Evolutionary conservation across 2,888 invertebrate genomes (phyloP).

Genomic region (Watsonalla binaria): DNA sequence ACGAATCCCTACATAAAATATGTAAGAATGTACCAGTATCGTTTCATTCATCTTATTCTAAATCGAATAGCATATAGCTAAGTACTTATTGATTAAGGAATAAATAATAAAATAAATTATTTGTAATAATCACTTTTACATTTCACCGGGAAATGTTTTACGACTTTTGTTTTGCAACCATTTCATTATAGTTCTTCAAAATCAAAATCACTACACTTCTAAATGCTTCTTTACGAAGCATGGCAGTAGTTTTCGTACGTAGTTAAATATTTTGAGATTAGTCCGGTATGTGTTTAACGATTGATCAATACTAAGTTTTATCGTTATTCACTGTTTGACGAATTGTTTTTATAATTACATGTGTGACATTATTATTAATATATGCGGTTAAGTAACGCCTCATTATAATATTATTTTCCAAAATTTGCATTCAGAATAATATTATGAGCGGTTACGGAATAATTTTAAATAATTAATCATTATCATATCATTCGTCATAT

Average conservation of each 20-base stretch:
- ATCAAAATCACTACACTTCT: not conserved
- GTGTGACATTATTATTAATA: too few species aligned
- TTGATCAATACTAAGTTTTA: too few species aligned
- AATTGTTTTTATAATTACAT: too few species aligned
- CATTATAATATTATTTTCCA: not conserved
- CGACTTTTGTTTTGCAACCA: slow-evolving; percentile 2
- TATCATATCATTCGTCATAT: not conserved
- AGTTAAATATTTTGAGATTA: too few species aligned
- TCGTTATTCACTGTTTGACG: too few species aligned
- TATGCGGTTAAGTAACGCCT: too few species aligned
- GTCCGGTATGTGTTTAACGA: too few species aligned
- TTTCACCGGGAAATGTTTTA: slow-evolving; percentile 28
- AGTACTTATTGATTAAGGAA: not conserved
- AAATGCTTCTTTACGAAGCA: not conserved
- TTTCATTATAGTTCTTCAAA: not conserved
- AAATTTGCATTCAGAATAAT: not conserved
- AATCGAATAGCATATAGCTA: not conserved
- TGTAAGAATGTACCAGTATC: too few species aligned
- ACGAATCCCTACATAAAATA: not conserved
- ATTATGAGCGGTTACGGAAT: not conserved
- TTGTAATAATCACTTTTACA: slow-evolving; percentile 27
- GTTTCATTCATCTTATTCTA: too few species aligned
- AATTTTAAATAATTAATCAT: not conserved
- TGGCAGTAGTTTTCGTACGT: not conserved
- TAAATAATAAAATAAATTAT: slow-evolving; percentile 4